Percentiles rank a stretch among this genome's conserved stretches.
Evolutionary conservation across 1,140 invertebrate genomes (phyloP).

Genomic region (Drosophila kurseongensis): DNA sequence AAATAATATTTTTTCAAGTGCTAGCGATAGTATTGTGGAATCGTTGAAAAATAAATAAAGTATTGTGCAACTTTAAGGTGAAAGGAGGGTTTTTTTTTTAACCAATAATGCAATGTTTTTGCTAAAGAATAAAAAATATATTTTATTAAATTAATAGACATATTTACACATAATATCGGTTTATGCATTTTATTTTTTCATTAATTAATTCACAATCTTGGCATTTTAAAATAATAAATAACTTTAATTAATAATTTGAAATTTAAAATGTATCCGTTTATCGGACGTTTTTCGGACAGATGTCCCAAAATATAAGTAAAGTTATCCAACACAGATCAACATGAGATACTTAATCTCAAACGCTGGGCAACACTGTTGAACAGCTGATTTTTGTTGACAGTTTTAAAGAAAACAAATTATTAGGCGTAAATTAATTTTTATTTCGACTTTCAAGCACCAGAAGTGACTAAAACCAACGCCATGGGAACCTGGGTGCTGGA

Average conservation of each 20-base stretch:
- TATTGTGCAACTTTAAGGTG: background rate
- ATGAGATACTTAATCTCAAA: too few species aligned
- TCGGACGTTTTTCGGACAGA: background rate
- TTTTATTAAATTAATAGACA: too few species aligned
- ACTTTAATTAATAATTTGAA: background rate
- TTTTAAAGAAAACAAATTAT: conserved; percentile 11
- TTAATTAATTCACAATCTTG: too few species aligned
- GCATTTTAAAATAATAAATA: too few species aligned
- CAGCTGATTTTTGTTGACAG: conserved; percentile 70
- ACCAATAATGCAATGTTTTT: too few species aligned
- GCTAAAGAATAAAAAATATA: too few species aligned
- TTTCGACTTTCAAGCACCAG: background rate
- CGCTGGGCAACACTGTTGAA: conserved; percentile 31
- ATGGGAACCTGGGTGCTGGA: conserved; percentile 93
- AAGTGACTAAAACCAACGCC: background rate
- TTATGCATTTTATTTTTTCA: too few species aligned
- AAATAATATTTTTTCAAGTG: conserved; percentile 11
- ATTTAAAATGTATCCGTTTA: background rate
- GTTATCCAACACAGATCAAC: conserved; percentile 6
- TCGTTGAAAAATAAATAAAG: background rate
- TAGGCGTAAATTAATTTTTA: conserved; percentile 10
- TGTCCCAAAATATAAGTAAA: background rate
- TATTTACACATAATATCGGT: too few species aligned
- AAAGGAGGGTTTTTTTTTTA: background rate
- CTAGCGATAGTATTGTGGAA: conserved; percentile 13